phyloP scores from a whole-genome alignment of 2,113 vertebrate species.

The Gallinago media region DNA sequence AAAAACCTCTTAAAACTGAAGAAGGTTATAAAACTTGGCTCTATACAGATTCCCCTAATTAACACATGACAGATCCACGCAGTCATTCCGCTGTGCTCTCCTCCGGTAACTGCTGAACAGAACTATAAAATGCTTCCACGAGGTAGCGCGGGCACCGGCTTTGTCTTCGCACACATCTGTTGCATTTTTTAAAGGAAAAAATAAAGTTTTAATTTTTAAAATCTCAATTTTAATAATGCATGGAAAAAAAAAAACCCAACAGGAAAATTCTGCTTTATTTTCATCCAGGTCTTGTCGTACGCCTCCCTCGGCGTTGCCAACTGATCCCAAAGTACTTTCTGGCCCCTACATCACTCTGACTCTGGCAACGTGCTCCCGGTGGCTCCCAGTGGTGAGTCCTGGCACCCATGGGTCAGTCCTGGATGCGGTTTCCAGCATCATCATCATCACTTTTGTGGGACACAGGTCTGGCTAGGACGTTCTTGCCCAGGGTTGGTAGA shows the following conservation, averaged over 20 bases:
- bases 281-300: background rate
- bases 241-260: background rate
- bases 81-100: background rate
- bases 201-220: constrained; percentile 60
- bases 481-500: background rate
- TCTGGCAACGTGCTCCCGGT: rapidly evolving
- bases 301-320: background rate
- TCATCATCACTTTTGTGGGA: no score
- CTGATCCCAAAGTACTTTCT: background rate
- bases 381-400: background rate
- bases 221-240: constrained; percentile 44
- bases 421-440: background rate
- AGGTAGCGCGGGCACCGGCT: background rate
- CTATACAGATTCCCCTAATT: background rate
- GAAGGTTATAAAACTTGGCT: constrained; percentile 5
- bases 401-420: background rate
- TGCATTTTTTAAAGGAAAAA: constrained; percentile 56
- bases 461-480: rapidly evolving
- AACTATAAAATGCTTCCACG: background rate
- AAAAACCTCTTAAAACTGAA: constrained; percentile 22
- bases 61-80: constrained; percentile 1
- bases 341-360: background rate
- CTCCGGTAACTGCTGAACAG: background rate
- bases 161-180: constrained; percentile 18
- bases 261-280: background rate